Evolutionary conservation across 2,113 vertebrate genomes (phyloP).

Genomic region (Syngnathoides biaculeatus): DNA sequence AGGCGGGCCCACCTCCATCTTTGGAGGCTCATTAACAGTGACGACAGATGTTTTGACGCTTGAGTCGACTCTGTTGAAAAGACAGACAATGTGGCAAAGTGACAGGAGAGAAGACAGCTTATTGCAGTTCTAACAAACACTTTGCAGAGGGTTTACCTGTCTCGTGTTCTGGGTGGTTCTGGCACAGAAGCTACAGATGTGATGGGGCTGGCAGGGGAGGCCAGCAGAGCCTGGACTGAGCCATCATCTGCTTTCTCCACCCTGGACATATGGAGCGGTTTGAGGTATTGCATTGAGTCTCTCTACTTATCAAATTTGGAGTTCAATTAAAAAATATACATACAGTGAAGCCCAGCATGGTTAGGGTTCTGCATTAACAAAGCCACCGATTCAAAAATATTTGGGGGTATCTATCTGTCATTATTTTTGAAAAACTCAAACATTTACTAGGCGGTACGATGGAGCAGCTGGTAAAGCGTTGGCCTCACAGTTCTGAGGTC

Average conservation of each 20-base stretch:
- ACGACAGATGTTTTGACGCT: slow-evolving; percentile 15
- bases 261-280: slow-evolving; percentile 45
- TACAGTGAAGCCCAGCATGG: too few species aligned
- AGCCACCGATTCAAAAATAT: too few species aligned
- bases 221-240: slow-evolving; percentile 11
- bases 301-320: too few species aligned
- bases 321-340: neutral
- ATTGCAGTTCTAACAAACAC: neutral
- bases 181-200: slow-evolving; percentile 28
- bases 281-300: neutral
- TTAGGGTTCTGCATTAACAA: too few species aligned
- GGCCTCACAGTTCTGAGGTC: too few species aligned
- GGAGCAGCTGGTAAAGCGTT: too few species aligned
- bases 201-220: slow-evolving; percentile 13
- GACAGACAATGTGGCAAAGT: slow-evolving; percentile 3
- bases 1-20: slow-evolving; percentile 12
- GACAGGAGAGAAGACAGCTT: neutral
- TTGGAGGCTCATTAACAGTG: slow-evolving; percentile 17
- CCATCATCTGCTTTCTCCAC: slow-evolving; percentile 68
- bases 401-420: too few species aligned
- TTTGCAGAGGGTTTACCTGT: slow-evolving; percentile 19
- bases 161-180: slow-evolving; percentile 7
- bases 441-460: too few species aligned
- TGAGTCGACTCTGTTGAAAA: slow-evolving; percentile 36
- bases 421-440: too few species aligned